Evolutionary conservation across 2,888 invertebrate genomes (phyloP).

Genomic region (Sphaerophoria taeniata): DNA sequence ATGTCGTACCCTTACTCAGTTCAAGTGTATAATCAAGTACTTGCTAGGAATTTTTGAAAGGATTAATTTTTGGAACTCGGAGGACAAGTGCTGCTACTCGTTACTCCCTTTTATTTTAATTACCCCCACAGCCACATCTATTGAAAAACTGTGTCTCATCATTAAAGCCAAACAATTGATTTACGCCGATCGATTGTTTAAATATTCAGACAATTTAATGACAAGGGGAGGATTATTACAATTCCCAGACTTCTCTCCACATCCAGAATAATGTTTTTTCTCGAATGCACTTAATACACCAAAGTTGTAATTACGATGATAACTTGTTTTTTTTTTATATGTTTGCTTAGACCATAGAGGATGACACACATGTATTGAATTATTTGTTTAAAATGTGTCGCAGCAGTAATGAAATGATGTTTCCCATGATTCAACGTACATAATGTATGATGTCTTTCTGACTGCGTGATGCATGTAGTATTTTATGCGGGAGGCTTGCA

Average conservation of each 20-base stretch:
- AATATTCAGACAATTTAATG: conserved; percentile 29
- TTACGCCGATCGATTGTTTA: conserved; percentile 75
- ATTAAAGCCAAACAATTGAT: conserved; percentile 72
- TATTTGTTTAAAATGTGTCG: conserved; percentile 57
- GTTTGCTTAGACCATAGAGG: conserved; percentile 47
- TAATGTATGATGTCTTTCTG: not conserved
- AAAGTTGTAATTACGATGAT: conserved; percentile 49
- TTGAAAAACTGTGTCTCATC: conserved; percentile 36
- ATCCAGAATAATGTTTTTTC: not conserved
- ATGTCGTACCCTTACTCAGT: conserved; percentile 45
- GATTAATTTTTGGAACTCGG: conserved; percentile 44
- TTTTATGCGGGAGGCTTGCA: conserved; percentile 70
- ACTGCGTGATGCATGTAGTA: conserved; percentile 54
- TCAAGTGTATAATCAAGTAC: not conserved
- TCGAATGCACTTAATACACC: conserved; percentile 18
- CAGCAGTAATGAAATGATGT: conserved; percentile 29
- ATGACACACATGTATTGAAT: conserved; percentile 52
- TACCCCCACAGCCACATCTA: conserved; percentile 43
- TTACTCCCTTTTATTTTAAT: conserved; percentile 46
- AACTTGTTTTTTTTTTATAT: conserved; percentile 39
- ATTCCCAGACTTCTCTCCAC: conserved; percentile 31
- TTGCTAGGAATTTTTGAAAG: conserved; percentile 54
- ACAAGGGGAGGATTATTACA: conserved; percentile 5
- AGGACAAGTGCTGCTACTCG: conserved; percentile 16
- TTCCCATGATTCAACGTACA: conserved; percentile 56